Conservation (phyloP, 2,113 vertebrate species). For the Murina feae region DNA sequence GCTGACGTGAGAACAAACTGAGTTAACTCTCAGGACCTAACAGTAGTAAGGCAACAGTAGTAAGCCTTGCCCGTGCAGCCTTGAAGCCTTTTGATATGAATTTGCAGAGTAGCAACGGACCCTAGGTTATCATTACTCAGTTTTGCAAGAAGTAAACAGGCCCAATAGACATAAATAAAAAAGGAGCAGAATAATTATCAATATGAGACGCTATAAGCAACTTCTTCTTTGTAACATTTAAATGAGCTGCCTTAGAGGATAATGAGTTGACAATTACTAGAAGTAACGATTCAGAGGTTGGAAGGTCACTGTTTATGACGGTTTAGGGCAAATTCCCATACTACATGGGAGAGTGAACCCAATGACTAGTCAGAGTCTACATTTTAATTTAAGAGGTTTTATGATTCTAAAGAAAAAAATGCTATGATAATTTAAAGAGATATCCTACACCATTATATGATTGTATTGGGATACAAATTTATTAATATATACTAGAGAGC, state of each 20-base stretch:
- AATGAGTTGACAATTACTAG: neutral
- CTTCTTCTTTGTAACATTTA: conserved; percentile 31
- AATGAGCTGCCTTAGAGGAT: neutral
- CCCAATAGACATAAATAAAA: conserved; percentile 20
- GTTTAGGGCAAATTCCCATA: neutral
- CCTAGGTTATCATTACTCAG: neutral
- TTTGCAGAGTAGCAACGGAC: neutral
- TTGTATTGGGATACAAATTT: no score
- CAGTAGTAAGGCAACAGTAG: neutral
- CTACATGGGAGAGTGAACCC: neutral
- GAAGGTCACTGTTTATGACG: neutral
- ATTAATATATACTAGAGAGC: no score
- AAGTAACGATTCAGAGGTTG: neutral
- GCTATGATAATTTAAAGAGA: neutral
- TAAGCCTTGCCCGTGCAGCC: neutral
- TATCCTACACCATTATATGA: neutral
- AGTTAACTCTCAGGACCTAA: conserved; percentile 8
- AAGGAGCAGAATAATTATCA: neutral
- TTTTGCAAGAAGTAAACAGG: neutral
- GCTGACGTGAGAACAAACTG: neutral
- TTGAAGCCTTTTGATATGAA: conserved; percentile 19
- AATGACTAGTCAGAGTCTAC: neutral
- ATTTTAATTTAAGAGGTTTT: neutral
- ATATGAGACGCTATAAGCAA: neutral
- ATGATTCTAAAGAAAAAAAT: conserved; percentile 7